phyloP scores from a whole-genome alignment of 2,888 invertebrate species.

The Heteropelma amictum region DNA sequence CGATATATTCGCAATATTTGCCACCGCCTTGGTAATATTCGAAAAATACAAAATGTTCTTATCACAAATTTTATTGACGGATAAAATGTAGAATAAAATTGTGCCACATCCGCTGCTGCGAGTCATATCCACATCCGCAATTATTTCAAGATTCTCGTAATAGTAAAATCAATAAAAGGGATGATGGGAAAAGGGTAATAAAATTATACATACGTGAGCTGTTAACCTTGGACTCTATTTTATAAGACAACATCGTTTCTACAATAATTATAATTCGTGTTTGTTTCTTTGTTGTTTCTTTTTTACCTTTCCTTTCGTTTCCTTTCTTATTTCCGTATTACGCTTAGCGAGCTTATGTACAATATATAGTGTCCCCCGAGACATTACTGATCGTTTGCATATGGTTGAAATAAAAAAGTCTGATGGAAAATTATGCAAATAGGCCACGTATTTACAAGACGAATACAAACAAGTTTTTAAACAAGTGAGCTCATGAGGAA shows the following conservation, averaged over 20 bases:
- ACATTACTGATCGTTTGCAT: slow-evolving; percentile 51
- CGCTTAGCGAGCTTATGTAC: slow-evolving; percentile 71
- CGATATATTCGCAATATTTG: too few relatives aligned
- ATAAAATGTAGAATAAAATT: too few relatives aligned
- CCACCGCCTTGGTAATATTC: too few relatives aligned
- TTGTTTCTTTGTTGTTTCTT: slow-evolving; percentile 54
- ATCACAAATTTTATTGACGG: too few relatives aligned
- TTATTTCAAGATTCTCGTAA: too few relatives aligned
- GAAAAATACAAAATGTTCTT: too few relatives aligned
- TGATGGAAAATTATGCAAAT: slow-evolving; percentile 57
- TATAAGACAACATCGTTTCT: slow-evolving; percentile 74
- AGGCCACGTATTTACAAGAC: slow-evolving; percentile 56
- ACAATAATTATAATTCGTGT: slow-evolving; percentile 72
- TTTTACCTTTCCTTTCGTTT: slow-evolving; percentile 58
- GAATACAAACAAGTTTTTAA: neutral
- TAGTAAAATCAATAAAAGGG: too few relatives aligned
- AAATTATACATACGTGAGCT: slow-evolving; percentile 41
- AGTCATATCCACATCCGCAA: too few relatives aligned
- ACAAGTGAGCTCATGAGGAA: neutral
- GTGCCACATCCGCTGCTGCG: too few relatives aligned
- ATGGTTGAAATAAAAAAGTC: slow-evolving; percentile 44
- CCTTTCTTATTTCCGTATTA: slow-evolving; percentile 48
- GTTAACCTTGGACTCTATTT: slow-evolving; percentile 73
- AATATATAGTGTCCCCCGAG: slow-evolving; percentile 65
- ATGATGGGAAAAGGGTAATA: neutral